Conservation (phyloP, 2,797 vertebrate species). For the Sarcoramphus papa region DNA sequence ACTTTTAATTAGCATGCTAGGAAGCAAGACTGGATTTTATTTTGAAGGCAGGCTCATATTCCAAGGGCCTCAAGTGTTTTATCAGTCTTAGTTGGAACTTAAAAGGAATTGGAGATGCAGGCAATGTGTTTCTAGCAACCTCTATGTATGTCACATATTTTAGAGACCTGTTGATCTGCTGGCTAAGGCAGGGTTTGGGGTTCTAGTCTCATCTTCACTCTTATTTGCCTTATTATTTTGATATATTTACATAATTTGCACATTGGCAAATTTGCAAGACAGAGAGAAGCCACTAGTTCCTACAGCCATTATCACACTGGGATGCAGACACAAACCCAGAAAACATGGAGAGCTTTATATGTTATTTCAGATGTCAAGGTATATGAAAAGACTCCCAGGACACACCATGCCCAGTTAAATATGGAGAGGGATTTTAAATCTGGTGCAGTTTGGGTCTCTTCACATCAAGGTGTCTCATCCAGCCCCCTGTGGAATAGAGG, state of each 20-base stretch:
- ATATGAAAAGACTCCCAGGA: not conserved
- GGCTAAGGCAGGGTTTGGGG: not conserved
- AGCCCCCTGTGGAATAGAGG: not conserved
- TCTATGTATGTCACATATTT: not conserved
- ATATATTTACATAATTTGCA: not conserved
- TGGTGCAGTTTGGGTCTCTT: not conserved
- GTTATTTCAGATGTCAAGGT: not conserved
- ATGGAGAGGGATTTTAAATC: not conserved
- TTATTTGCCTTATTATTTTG: not conserved
- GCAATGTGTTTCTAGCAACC: not conserved
- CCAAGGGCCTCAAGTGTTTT: not conserved
- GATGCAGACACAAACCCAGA: not conserved
- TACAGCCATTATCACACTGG: not conserved
- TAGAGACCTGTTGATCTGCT: not conserved
- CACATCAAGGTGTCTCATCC: not conserved
- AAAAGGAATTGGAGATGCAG: not conserved
- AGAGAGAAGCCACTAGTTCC: not conserved
- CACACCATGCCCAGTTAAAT: not conserved
- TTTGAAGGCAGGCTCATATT: constrained; percentile 13
- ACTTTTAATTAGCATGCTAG: constrained; percentile 32
- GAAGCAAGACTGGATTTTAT: not conserved
- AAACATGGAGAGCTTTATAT: not conserved
- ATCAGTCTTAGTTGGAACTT: not conserved
- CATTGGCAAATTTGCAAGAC: not conserved
- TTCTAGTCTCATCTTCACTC: not conserved